These are phyloP conservation scores for Brachyrhaphis roseni DNA, from an alignment of 2,797 vertebrate genomes.

Conservation along the genomic window DNA sequence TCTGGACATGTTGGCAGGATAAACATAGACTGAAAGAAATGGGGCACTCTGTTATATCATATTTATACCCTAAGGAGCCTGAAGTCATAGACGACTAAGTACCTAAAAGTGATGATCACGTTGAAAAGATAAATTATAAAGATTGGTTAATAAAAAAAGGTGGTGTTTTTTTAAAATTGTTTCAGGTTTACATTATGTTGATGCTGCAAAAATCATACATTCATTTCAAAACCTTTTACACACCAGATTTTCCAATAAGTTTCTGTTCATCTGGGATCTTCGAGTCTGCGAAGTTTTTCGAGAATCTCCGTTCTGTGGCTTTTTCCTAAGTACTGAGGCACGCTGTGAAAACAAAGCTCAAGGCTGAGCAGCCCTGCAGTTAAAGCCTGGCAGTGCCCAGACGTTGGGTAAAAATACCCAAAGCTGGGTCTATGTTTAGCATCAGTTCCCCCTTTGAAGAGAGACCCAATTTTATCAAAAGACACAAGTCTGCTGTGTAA, in stretches of 20 bases:
- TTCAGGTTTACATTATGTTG: not conserved
- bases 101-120: not conserved
- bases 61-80: not conserved
- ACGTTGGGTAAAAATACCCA: constrained; percentile 71
- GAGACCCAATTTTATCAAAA: constrained; percentile 65
- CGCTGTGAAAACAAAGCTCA: constrained; percentile 77
- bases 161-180: not conserved
- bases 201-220: not conserved
- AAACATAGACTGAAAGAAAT: not conserved
- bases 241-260: not conserved
- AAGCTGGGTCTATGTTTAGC: constrained; percentile 70
- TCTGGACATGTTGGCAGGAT: not conserved
- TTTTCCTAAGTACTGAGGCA: constrained; percentile 54
- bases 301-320: constrained; percentile 58
- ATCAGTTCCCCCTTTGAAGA: constrained; percentile 65
- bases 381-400: constrained; percentile 74
- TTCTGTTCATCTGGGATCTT: not conserved
- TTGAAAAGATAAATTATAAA: not conserved
- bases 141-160: no score
- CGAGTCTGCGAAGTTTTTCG: constrained; percentile 34
- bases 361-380: constrained; percentile 72
- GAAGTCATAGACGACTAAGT: not conserved
- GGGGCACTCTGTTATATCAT: not conserved
- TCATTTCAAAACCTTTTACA: not conserved
- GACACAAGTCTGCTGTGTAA: constrained; percentile 66